Conservation (phyloP, 2,797 vertebrate species). For the Acanthurus lineatus region DNA sequence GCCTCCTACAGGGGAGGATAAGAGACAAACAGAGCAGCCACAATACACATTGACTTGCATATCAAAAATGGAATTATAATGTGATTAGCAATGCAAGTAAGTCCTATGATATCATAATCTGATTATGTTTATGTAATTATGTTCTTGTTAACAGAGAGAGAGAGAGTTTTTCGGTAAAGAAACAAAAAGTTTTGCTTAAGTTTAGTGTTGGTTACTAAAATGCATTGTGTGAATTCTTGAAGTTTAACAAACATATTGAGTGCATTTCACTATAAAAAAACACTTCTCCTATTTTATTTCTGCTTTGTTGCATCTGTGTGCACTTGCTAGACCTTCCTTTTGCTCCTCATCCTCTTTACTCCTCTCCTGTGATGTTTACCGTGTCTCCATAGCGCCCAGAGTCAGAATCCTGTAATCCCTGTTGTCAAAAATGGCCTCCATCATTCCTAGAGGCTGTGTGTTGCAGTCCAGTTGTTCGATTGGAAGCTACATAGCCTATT, state of each 20-base stretch:
- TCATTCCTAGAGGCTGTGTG: no score
- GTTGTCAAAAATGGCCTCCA: no score
- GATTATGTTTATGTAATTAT: constrained; percentile 7
- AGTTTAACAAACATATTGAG: not conserved
- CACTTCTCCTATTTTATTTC: not conserved
- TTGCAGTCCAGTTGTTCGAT: no score
- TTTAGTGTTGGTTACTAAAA: not conserved
- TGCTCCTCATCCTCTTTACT: no score
- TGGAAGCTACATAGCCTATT: no score
- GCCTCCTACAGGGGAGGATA: constrained; percentile 24
- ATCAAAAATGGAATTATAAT: constrained; percentile 49
- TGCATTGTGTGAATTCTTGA: not conserved
- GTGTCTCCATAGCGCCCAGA: no score
- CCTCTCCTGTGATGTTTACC: no score
- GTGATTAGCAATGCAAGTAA: constrained; percentile 33
- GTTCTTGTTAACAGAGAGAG: not conserved
- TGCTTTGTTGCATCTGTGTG: not conserved
- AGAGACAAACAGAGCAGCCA: constrained; percentile 52
- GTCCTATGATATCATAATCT: constrained; percentile 1
- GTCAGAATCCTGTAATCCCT: no score
- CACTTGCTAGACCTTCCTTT: no score
- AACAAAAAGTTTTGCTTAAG: not conserved
- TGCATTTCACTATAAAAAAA: not conserved
- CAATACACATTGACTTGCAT: constrained; percentile 64
- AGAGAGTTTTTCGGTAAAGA: not conserved